These are phyloP conservation scores for Trachemys scripta DNA, from an alignment of 2,113 vertebrate species.

Conservation along the genomic window DNA sequence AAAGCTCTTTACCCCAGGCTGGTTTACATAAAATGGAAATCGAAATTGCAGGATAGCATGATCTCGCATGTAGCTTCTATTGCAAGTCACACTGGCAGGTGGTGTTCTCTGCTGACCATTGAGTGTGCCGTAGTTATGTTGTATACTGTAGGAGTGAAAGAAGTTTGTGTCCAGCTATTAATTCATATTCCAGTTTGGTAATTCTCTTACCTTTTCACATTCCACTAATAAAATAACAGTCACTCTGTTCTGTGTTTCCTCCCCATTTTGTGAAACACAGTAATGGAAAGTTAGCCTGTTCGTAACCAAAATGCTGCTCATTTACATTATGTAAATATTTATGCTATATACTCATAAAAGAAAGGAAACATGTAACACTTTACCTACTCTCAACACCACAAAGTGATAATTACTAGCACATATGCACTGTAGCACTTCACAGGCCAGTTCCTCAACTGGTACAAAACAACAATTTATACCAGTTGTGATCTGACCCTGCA, in stretches of 20 bases:
- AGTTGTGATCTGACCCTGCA: background rate
- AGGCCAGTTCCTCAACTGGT: accelerated
- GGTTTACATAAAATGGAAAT: background rate
- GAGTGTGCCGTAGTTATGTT: background rate
- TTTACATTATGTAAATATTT: background rate
- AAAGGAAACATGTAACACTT: background rate
- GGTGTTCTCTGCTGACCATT: background rate
- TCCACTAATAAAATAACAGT: background rate
- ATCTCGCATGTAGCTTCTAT: background rate
- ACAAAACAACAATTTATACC: background rate
- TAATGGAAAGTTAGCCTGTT: background rate
- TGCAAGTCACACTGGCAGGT: background rate
- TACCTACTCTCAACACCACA: background rate
- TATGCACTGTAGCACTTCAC: background rate
- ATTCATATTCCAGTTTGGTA: background rate
- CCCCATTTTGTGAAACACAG: background rate
- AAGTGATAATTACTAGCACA: background rate
- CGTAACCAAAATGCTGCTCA: background rate
- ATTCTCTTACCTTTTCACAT: background rate
- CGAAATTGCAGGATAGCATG: background rate
- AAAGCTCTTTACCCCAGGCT: background rate
- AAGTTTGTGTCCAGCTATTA: background rate
- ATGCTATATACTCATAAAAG: background rate
- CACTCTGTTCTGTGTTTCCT: background rate
- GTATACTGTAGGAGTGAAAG: background rate